Evolutionary conservation across 2,113 vertebrate genomes (phyloP).

Genomic region (Saiga tatarica): DNA sequence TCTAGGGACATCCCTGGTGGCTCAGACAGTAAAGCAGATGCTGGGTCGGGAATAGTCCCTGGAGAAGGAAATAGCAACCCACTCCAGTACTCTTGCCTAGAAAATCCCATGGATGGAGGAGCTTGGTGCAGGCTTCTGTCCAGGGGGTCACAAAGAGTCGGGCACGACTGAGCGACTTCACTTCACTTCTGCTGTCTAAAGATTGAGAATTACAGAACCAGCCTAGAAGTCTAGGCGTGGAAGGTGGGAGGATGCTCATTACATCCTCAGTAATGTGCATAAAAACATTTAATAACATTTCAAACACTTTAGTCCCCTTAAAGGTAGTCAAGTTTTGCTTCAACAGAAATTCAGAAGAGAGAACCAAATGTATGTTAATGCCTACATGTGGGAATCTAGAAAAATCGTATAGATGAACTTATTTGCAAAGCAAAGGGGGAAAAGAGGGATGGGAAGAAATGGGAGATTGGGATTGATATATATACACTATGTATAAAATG

Average conservation of each 20-base stretch:
- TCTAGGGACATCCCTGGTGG: background rate
- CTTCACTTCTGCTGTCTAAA: background rate
- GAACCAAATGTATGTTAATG: background rate
- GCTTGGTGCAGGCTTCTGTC: no score
- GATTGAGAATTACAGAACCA: background rate
- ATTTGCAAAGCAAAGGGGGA: background rate
- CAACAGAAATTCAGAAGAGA: background rate
- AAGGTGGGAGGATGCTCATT: background rate
- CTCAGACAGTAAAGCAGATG: no score
- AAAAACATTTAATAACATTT: background rate
- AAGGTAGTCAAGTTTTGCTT: background rate
- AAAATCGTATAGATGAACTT: background rate
- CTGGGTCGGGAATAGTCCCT: no score
- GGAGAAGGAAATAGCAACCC: no score
- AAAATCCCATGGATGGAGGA: no score
- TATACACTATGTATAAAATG: background rate
- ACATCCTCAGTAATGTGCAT: background rate
- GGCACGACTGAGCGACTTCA: no score
- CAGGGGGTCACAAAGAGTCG: no score
- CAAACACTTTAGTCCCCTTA: background rate
- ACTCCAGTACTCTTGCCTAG: no score
- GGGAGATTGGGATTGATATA: background rate
- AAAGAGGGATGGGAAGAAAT: background rate
- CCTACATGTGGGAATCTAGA: background rate
- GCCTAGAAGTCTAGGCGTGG: background rate